Base-by-base conservation (phyloP, 1,140 invertebrate species). In the Cydia splendana region DNA sequence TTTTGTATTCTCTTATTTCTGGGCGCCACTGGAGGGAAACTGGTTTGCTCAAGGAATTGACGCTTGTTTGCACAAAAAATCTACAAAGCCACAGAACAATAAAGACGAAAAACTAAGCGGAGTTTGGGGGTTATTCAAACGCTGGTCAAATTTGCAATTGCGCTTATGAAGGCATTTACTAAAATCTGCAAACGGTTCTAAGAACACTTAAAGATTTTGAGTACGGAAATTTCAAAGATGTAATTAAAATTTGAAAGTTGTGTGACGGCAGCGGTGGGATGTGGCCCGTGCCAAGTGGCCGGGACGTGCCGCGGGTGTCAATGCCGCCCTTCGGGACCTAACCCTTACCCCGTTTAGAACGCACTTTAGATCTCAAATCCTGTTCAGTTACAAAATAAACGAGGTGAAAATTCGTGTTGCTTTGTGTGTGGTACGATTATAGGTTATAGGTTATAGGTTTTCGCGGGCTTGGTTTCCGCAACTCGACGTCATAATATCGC, bases 181-280 rank as follows among this genome's bases (percentile, higher is more conserved):
- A 62, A 62, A 62, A 62, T 62, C 20, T 62, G 20, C 20, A 62
- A 62, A 20, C 57, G n/a, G 9, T 57, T 18, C 5, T 57, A 57
- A 57, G 1, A 18, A 57, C n/a, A 57, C n/a, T 57, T 57, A 13
- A 18, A 48, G 13, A 15, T 48, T 13, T 13, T 48, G 12, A 48
- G 45, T 15, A 48, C 12, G 2, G 45, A 48, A 15, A 85, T 87
- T 85, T 76, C 82, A 81, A 85, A 81, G 79, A 78, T 80, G 89
- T 89, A 89, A 91, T 91, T 91, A 92, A 91, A 92, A 90, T 82
- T 90, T 86, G 86, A 88, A 90, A 87, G 80, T 89, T 89, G 78
- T 89, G 86, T 87, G 86, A 87, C 78, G 80, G 82, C 76, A 80
- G 78, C 76, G 82, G 78, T 80, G 86, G 78, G 80, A 82, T 86